Conservation (phyloP, 2,888 invertebrate genomes). For the Brenthis daphne region DNA sequence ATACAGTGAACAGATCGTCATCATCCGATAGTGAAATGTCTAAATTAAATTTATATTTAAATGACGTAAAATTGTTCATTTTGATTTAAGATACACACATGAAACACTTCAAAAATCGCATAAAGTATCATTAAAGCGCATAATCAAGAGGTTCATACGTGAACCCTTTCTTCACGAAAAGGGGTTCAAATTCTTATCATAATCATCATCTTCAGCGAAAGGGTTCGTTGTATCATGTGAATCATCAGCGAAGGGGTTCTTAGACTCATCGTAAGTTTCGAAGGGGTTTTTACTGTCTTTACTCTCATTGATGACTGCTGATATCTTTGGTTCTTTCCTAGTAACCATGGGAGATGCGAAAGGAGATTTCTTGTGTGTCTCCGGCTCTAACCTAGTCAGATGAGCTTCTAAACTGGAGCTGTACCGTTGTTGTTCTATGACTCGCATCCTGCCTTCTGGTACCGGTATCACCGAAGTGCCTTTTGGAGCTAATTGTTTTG, state of each 20-base stretch:
- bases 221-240: constrained; percentile 79
- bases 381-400: constrained; percentile 64
- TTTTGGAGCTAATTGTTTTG: constrained; percentile 60
- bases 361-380: constrained; percentile 48
- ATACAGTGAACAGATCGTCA: no score
- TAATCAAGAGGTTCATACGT: background rate
- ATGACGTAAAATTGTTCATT: no score
- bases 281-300: constrained; percentile 71
- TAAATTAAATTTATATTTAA: no score
- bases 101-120: background rate
- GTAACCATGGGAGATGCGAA: constrained; percentile 47
- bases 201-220: constrained; percentile 82
- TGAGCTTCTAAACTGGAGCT: constrained; percentile 85
- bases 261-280: constrained; percentile 81
- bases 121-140: constrained; percentile 16
- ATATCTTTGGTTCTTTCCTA: constrained; percentile 45
- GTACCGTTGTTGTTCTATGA: constrained; percentile 78
- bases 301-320: constrained; percentile 51
- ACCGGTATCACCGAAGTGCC: constrained; percentile 74
- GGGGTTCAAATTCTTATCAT: constrained; percentile 89
- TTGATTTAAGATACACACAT: no score
- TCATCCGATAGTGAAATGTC: no score
- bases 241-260: constrained; percentile 85
- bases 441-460: constrained; percentile 82
- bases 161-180: constrained; percentile 72